Evolutionary conservation across 2,113 vertebrate species (phyloP), one percentile per base, ranked within the genome.

Genomic region (Muntiacus reevesi): DNA sequence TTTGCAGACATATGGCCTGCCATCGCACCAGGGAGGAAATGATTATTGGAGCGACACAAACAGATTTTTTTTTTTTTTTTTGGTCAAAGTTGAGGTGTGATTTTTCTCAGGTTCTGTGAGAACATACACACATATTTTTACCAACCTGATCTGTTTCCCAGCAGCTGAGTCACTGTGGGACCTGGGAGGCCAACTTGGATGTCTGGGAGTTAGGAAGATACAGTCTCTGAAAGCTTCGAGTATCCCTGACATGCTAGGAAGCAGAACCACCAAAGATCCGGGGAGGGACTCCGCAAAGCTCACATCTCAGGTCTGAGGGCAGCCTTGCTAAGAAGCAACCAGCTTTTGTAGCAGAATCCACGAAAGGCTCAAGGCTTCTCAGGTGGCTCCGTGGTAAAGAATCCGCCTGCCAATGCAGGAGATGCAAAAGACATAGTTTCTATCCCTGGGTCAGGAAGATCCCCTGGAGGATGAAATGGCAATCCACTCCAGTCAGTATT

Each of bases 31-130:
- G 97, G 97, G 93, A 98, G 95, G 95, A 98, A 98, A 98, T 98
- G 98, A 98, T 98, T 98, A 98, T 92, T 95, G 98, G 98, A 98
- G 98, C 97, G 54, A 93, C 97, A 98, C 97, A 99, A 98, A 99
- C 98, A 99, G 98, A 98, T 98, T 98, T 98, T 98, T 97, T 98
- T 98, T 64, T 64, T 62, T 64, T 67, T 67, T 64, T n/a, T 67
- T 10, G 98, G 98, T 99, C 98, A 98, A 98, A 99, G 98, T 97
- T 97, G 98, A 99, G 98, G 98, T 99, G 99, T 98, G 98, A 99
- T 99, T 98, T 99, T 99, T 99, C 99, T 99, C 99, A 99, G 99
- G 99, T 99, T 99, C 98, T 95, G 98, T 98, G 99, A 99, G 99
- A 99, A 99, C 98, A 98, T 86, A 98, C 98, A 98, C 98, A 98